Evolutionary conservation across 2,888 invertebrate species (phyloP), one percentile per base, ranked within the genome.

Genomic region (Xanthorhoe designata): DNA sequence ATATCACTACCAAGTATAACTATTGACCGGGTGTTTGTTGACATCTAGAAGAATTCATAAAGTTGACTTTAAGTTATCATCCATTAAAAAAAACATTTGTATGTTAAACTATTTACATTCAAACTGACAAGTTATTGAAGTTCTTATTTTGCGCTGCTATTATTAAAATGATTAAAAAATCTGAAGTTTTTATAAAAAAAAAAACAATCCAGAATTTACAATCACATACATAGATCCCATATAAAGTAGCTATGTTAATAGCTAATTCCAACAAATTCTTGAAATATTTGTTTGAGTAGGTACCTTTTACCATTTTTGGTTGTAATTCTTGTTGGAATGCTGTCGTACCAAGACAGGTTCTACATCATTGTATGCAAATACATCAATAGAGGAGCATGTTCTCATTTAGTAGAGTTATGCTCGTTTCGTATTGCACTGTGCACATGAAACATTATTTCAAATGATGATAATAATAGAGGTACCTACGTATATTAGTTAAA

Each of bases 311-410:
- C 38, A 15, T 17, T 47, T n/a, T 47, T 15, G 47, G 13, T 42
- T 42, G 38, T 29, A 51, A 42, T 19, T 29, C 15, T 55, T 59
- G 53, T 70, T 76, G 85, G 85, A 86, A 89, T 88, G 87, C 75
- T 73, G 82, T 80, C 75, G 75, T 72, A 57, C 57, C 68, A 70
- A 72, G 74, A 73, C 79, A 76, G 78, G 81, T 81, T 83, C 78
- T 73, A 68, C 68, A 72, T 80, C 77, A 91, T 91, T 91, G 91
- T 91, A 91, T 91, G 92, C 90, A 90, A 91, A 92, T 91, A 75
- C 70, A 82, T 80, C 83, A 81, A 80, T 78, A 80, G 77, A 80
- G 78, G 79, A 83, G 80, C 78, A 79, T n/a, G 83, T 77, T 82
- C 85, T 86, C 88, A 89, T 90, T 89, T 86, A 82, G 83, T 84